These are phyloP conservation scores for Phalangium opilio DNA, from an alignment of 2,888 invertebrate genomes.

Conservation along the genomic window DNA sequence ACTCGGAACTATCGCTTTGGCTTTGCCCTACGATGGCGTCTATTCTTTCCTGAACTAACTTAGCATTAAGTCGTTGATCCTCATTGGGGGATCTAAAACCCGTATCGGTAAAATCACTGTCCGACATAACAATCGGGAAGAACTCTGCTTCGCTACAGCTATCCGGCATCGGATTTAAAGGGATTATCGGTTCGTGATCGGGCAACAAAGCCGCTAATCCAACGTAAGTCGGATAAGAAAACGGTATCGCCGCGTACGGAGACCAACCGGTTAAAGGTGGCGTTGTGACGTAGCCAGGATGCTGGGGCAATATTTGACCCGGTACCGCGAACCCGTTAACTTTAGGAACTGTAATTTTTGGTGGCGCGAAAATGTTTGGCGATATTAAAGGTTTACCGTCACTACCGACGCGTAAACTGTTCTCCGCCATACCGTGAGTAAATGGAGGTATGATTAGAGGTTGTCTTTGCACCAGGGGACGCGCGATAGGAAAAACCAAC, in stretches of 20 bases:
- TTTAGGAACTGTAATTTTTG: background rate
- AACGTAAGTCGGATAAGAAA: background rate
- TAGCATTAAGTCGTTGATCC: conserved; percentile 7
- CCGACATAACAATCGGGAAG: conserved; percentile 17
- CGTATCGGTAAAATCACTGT: conserved; percentile 14
- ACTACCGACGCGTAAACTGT: conserved; percentile 7
- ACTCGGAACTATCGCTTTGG: too few relatives aligned
- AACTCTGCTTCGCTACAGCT: conserved; percentile 16
- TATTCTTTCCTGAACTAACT: conserved; percentile 3
- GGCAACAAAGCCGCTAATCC: background rate
- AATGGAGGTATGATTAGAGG: conserved; percentile 12
- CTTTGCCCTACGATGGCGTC: too few relatives aligned
- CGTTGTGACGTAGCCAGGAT: background rate
- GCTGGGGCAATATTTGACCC: background rate
- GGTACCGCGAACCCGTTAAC: background rate
- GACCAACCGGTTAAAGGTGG: background rate
- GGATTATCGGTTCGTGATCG: conserved; percentile 7
- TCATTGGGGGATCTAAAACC: conserved; percentile 13
- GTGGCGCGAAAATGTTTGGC: too few relatives aligned
- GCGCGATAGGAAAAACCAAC: background rate
- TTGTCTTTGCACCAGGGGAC: conserved; percentile 2
- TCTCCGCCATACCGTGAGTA: conserved; percentile 21
- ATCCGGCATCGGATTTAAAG: conserved; percentile 12
- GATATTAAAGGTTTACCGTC: background rate
- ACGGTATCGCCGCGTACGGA: background rate